phyloP scores from a whole-genome alignment of 2,113 vertebrate genomes.

The Epinephelus moara region DNA sequence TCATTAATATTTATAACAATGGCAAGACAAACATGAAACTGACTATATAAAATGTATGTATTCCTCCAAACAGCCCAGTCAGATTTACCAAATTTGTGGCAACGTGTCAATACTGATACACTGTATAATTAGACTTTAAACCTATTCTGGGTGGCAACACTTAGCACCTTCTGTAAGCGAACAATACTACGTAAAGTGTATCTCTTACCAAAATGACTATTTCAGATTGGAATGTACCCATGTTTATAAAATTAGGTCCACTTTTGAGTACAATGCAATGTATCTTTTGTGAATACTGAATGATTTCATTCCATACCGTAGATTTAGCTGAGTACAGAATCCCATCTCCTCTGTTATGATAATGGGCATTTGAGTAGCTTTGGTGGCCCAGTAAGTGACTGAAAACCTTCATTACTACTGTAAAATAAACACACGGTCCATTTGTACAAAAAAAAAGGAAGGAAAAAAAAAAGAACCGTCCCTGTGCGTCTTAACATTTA shows the following conservation, averaged over 20 bases:
- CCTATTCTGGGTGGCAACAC: neutral
- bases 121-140: constrained; percentile 2
- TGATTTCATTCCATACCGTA: constrained; percentile 50
- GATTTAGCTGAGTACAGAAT: constrained; percentile 43
- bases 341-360: constrained; percentile 15
- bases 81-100: neutral
- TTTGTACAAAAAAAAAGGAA: constrained; percentile 30
- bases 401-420: constrained; percentile 52
- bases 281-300: constrained; percentile 64
- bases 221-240: constrained; percentile 50
- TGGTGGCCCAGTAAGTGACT: constrained; percentile 38
- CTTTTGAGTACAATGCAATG: constrained; percentile 45
- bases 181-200: constrained; percentile 19
- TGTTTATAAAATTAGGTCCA: constrained; percentile 23
- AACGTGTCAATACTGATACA: constrained; percentile 4
- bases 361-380: constrained; percentile 37
- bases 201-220: constrained; percentile 31
- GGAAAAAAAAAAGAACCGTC: neutral
- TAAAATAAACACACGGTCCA: constrained; percentile 52
- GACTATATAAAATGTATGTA: neutral
- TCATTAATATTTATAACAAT: constrained; percentile 28
- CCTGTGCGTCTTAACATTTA: constrained; percentile 48
- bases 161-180: constrained; percentile 8
- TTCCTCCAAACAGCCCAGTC: constrained; percentile 1
- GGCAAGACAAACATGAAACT: constrained; percentile 21